phyloP scores from a whole-genome alignment of 2,888 invertebrate species.

The Drosophila differens region DNA sequence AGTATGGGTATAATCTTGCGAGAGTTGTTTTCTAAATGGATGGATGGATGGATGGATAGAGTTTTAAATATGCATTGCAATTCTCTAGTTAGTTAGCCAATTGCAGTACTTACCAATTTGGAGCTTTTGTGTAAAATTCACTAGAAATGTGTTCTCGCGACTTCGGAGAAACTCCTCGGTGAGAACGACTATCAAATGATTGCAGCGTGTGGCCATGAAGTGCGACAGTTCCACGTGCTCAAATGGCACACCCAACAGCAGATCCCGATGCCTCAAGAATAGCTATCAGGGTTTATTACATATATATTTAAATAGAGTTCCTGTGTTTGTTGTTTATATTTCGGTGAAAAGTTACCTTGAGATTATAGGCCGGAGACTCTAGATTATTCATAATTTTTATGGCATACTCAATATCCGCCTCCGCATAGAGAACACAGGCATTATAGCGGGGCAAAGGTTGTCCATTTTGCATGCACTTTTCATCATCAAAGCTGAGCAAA shows the following conservation, averaged over 20 bases:
- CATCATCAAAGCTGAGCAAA: constrained; percentile 87
- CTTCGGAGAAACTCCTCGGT: constrained; percentile 92
- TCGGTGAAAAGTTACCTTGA: constrained; percentile 86
- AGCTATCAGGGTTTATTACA: constrained; percentile 85
- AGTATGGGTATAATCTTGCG: constrained; percentile 91
- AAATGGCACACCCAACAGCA: constrained; percentile 89
- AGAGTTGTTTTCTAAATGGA: constrained; percentile 86
- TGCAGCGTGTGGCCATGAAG: constrained; percentile 91
- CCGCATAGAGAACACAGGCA: constrained; percentile 91
- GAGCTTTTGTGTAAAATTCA: constrained; percentile 92
- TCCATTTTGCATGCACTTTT: constrained; percentile 85
- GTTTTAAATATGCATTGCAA: neutral
- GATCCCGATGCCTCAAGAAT: constrained; percentile 90
- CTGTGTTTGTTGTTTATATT: neutral
- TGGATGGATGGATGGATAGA: neutral
- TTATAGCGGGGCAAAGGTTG: constrained; percentile 89
- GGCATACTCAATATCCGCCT: constrained; percentile 90
- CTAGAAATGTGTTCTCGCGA: constrained; percentile 91
- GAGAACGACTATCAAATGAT: constrained; percentile 91
- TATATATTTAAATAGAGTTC: neutral
- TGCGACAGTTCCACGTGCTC: constrained; percentile 90
- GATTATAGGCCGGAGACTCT: constrained; percentile 86
- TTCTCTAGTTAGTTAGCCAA: neutral
- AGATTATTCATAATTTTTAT: constrained; percentile 88
- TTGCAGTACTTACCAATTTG: constrained; percentile 89